Conservation (phyloP, 2,888 invertebrate genomes). For the Eustalomyia histrio region DNA sequence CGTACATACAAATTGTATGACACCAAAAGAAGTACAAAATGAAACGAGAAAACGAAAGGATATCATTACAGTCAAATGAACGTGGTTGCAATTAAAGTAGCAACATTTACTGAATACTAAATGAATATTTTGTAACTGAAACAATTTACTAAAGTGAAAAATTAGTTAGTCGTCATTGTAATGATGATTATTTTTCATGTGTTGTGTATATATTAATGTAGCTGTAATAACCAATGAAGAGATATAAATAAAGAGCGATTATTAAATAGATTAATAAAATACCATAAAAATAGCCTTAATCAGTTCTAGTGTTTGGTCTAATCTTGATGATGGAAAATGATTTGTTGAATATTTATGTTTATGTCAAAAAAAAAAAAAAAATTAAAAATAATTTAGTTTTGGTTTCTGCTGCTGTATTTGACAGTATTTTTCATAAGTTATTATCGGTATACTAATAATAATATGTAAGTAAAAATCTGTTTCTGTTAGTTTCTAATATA, state of each 20-base stretch:
- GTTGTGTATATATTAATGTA: not conserved
- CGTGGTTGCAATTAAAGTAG: slow-evolving; percentile 69
- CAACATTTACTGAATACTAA: slow-evolving; percentile 75
- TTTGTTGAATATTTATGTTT: too few species aligned
- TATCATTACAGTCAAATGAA: slow-evolving; percentile 65
- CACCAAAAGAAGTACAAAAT: slow-evolving; percentile 59
- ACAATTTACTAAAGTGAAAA: slow-evolving; percentile 74
- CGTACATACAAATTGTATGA: slow-evolving; percentile 62
- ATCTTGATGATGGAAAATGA: too few species aligned
- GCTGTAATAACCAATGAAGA: not conserved
- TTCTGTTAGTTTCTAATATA: too few species aligned
- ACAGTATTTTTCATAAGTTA: too few species aligned
- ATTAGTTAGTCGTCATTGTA: slow-evolving; percentile 72
- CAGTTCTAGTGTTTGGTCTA: too few species aligned
- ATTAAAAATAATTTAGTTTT: too few species aligned
- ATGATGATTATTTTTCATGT: slow-evolving; percentile 63
- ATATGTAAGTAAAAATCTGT: too few species aligned
- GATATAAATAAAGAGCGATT: not conserved
- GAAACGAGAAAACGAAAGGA: slow-evolving; percentile 37
- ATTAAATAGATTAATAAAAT: too few species aligned
- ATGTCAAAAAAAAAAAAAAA: too few species aligned
- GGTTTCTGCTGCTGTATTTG: too few species aligned
- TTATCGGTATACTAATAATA: too few species aligned
- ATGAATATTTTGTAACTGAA: slow-evolving; percentile 66
- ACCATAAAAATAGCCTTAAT: too few species aligned